phyloP scores from a whole-genome alignment of 2,888 invertebrate species.

The Penaeus monodon region DNA sequence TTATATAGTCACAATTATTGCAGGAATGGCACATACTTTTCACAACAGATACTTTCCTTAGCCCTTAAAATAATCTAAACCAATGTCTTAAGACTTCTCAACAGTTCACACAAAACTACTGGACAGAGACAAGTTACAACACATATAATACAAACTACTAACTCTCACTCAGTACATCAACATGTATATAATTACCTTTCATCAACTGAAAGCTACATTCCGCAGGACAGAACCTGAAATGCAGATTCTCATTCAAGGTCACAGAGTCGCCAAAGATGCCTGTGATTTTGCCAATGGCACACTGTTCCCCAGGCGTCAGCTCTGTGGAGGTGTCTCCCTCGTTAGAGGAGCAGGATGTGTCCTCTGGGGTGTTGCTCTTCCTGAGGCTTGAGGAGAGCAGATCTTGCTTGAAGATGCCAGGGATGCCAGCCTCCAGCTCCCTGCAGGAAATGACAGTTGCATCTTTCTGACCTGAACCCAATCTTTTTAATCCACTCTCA shows the following conservation, averaged over 20 bases:
- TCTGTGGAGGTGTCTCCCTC: neutral
- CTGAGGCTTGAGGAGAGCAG: neutral
- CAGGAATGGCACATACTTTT: no score
- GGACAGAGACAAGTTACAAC: no score
- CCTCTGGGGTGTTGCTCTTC: neutral
- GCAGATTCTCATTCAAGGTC: conserved; percentile 21
- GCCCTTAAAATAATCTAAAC: no score
- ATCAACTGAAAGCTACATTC: conserved; percentile 16
- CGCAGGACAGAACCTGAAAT: neutral
- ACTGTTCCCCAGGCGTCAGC: neutral
- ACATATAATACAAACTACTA: neutral
- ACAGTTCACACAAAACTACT: no score
- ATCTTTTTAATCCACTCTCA: neutral
- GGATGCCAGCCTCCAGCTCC: conserved; percentile 24
- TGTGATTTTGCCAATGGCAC: conserved; percentile 33
- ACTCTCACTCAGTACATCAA: neutral
- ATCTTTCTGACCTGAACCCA: neutral
- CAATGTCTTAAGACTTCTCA: no score
- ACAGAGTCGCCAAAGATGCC: conserved; percentile 26
- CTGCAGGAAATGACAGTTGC: conserved; percentile 1
- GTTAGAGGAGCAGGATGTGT: neutral
- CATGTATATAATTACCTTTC: conserved; percentile 24
- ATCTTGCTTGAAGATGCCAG: conserved; percentile 28
- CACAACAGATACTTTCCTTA: no score
- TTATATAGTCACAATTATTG: no score